These are phyloP conservation scores for Archaeoteleia sp. DNA, from an alignment of 2,888 invertebrate species.

Conservation along the genomic window DNA sequence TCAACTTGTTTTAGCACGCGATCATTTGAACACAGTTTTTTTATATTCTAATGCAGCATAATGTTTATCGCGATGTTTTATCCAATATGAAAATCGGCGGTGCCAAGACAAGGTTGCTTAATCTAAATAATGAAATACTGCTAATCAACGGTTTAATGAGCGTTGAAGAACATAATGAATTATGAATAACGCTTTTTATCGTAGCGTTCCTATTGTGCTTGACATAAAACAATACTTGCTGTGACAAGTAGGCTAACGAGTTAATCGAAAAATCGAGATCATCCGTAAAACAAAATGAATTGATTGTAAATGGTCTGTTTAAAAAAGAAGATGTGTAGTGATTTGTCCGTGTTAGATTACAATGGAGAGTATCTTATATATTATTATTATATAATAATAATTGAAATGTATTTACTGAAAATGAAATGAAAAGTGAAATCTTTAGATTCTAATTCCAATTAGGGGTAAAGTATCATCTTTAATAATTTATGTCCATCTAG, in stretches of 20 bases:
- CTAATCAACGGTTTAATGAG: conserved; percentile 70
- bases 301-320: conserved; percentile 3
- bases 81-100: conserved; percentile 36
- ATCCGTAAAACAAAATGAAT: conserved; percentile 3
- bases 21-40: neutral
- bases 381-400: no score
- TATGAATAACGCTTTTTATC: conserved; percentile 69
- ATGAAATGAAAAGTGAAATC: no score
- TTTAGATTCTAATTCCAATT: no score
- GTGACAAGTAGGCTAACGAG: conserved; percentile 16
- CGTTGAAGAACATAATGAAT: conserved; percentile 68
- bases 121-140: conserved; percentile 68
- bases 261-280: conserved; percentile 23
- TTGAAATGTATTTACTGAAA: no score
- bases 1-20: no score
- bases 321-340: neutral
- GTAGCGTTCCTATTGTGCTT: conserved; percentile 55
- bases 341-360: neutral
- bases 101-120: conserved; percentile 30
- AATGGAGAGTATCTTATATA: no score
- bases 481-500: no score
- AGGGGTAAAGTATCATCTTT: no score
- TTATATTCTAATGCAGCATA: conserved; percentile 5
- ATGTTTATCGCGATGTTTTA: neutral
- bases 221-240: conserved; percentile 1